A percentile compares a stretch with the other conserved stretches of the same genome.
Evolutionary conservation across 2,888 invertebrate species (phyloP).

Genomic region (Merodon equestris): DNA sequence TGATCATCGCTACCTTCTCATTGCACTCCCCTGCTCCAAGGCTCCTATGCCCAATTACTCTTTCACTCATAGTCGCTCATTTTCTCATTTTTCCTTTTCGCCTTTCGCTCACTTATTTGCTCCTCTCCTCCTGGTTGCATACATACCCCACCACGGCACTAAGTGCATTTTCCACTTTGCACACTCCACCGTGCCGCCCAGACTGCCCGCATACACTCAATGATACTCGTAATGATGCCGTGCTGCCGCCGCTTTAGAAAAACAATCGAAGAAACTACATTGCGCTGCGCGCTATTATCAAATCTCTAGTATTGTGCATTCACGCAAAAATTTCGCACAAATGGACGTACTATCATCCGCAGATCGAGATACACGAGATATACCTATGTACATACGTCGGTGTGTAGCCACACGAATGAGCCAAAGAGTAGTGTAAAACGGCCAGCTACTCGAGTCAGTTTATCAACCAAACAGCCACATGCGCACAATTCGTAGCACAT

Average conservation of each 20-base stretch:
- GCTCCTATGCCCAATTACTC: too few species aligned
- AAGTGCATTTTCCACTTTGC: too few species aligned
- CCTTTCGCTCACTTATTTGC: not conserved
- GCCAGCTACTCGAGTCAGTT: too few species aligned
- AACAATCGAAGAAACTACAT: constrained; percentile 58
- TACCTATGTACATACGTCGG: too few species aligned
- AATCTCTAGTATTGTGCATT: constrained; percentile 66
- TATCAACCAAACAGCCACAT: constrained; percentile 58
- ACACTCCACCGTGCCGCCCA: constrained; percentile 9
- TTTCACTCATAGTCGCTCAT: too few species aligned
- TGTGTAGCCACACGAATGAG: too few species aligned
- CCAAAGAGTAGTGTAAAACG: not conserved
- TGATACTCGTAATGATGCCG: too few species aligned
- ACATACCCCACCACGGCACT: not conserved
- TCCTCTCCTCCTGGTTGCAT: constrained; percentile 12
- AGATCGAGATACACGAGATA: too few species aligned
- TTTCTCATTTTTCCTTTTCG: too few species aligned
- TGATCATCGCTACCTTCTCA: constrained; percentile 33
- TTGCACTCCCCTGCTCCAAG: not conserved
- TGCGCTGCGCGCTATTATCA: constrained; percentile 30
- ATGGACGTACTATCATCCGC: constrained; percentile 24
- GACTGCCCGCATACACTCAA: constrained; percentile 33
- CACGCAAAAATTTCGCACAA: constrained; percentile 64
- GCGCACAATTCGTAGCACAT: constrained; percentile 58
- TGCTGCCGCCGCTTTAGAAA: constrained; percentile 23